phyloP scores from a whole-genome alignment of 1,140 invertebrate genomes.

The Panulirus ornatus region DNA sequence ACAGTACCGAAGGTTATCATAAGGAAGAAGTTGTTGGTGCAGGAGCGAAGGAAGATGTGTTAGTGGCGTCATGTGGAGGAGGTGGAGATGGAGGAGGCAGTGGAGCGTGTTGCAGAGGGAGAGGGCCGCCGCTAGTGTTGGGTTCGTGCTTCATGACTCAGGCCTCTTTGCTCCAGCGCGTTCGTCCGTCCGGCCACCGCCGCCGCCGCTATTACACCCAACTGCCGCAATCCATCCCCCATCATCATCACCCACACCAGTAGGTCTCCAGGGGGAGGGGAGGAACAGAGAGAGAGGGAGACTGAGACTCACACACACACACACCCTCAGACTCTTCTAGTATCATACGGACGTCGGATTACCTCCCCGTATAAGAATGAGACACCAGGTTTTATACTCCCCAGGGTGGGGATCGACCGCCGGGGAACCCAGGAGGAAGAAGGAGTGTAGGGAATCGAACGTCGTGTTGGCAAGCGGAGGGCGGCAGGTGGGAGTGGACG shows the following conservation, averaged over 20 bases:
- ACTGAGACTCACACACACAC: too few species aligned
- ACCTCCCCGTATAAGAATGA: too few species aligned
- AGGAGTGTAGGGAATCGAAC: background rate
- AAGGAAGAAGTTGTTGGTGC: background rate
- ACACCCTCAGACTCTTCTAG: too few species aligned
- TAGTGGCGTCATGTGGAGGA: background rate
- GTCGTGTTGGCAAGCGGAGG: background rate
- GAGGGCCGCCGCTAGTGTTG: slow-evolving; percentile 7
- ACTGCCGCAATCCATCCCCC: background rate
- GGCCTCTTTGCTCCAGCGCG: background rate
- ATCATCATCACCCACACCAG: background rate
- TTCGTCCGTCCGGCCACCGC: too few species aligned
- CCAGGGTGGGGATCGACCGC: too few species aligned
- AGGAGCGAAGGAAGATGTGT: background rate
- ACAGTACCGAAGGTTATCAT: background rate
- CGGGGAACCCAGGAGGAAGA: too few species aligned
- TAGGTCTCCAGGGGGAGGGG: background rate
- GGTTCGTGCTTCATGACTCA: slow-evolving; percentile 26
- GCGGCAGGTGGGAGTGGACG: slow-evolving; percentile 39
- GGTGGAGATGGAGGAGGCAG: background rate
- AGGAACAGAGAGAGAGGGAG: too few species aligned
- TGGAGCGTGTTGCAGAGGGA: background rate
- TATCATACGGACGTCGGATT: too few species aligned
- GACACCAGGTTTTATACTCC: too few species aligned
- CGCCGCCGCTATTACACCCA: background rate